Base-by-base conservation (phyloP, 2,888 invertebrate species). In the Argyresthia albistria region DNA sequence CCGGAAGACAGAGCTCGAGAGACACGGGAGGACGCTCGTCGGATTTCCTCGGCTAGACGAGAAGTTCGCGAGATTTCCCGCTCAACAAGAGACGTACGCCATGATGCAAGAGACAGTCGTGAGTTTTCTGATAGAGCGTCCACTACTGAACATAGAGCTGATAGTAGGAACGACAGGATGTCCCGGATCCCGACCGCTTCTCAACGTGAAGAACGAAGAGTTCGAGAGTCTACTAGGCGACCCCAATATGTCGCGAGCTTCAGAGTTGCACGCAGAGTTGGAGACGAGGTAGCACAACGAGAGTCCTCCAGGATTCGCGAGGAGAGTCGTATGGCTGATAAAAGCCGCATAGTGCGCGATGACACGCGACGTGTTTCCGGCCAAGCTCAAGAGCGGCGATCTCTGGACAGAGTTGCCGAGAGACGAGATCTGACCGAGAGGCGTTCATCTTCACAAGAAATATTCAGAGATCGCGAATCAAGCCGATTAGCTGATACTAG, bases 121-220 rank as follows among this genome's bases (percentile, higher is more conserved):
- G 46, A 51, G 35, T 10, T 8, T 16, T 46, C 16, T 10, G 12
- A 46, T 8, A 35, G 35, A 46, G 35, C n/a, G 8, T 46, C 46
- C 11, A 14, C 8, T 35, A 25, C 12, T 25, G 35, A 35, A 25
- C 47, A 12, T 35, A 47, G 35, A 47, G 35, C n/a, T 12, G 12
- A 15, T 4, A 12, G 48, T 8, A 14, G 15, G 15, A 12, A 48
- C 11, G n/a, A 11, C 47, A 12, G 35, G 35, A 16, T 14, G 25
- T 51, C 42, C 45, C 55, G 51, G 43, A 12, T 46, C 37, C 46
- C 53, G 43, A 37, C 50, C 42, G 57, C 50, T n/a, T 46, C 50
- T 39, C 63, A 60, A 15, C 66, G 63, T 25, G 53, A 56, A 14
- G 25, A 42, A 6, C 51, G 25, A 47, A 46, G 46, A 43, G 54